Base-by-base conservation (phyloP, 2,888 invertebrate species). In the Mylabris sibirica region DNA sequence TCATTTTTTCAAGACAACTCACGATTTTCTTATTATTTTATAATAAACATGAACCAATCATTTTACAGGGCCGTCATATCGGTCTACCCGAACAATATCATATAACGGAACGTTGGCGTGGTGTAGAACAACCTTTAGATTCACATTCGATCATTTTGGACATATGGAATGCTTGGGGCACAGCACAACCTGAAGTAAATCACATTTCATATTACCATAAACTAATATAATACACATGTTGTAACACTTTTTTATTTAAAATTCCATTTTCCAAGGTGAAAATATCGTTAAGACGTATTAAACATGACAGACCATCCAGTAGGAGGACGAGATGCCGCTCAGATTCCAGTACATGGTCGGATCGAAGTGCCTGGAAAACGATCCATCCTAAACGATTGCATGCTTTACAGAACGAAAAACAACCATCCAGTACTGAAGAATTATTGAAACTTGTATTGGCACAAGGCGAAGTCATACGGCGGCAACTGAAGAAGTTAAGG, bases 101-200 rank as follows among this genome's bases (percentile, higher is more conserved):
- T 81, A 89, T 93, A 79, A 91, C 93, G 49, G 93, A 93, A 84
- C 84, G 92, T 80, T 91, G 93, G 93, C 87, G 93, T 80, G 91
- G 92, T 77, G 91, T 94, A 68, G 94, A 92, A 85, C 89, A 90
- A 77, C 91, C 89, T 63, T 85, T 92, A 74, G 91, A 90, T 67
- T 90, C 91, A 35, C 89, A 91, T 77, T 91, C 92, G 62, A 89
- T 90, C 67, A 92, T 94, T 72, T 85, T 94, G 67, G 92, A 93
- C 79, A 91, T 95, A 63, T 89, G 94, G 88, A 91, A 91, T 70
- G 92, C 93, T 30, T 95, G 94, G 94, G 94, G 93, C 67, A 88
- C 89, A 76, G 90, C 90, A 69, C 88, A 90, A 84, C 85, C 87
- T 79, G 90, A 91, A 83, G 91, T 89, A 84, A 84, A 83, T 73